phyloP scores from a whole-genome alignment of 1,140 invertebrate genomes.

The Paramacrobiotus metropolitanus region DNA sequence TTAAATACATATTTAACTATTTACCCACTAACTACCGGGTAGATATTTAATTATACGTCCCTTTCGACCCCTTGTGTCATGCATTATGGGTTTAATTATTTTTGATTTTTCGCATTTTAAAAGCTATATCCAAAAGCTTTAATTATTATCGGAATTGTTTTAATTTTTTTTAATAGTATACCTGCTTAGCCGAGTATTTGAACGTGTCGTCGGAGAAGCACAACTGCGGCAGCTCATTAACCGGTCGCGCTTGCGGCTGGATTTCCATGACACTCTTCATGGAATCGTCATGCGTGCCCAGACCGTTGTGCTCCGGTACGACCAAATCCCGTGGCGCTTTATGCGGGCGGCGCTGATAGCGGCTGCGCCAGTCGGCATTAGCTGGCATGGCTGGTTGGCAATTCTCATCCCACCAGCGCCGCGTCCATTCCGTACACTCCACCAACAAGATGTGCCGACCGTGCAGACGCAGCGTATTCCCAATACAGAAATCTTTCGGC shows the following conservation, averaged over 20 bases:
- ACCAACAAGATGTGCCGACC: slow-evolving; percentile 19
- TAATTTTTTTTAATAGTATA: no score
- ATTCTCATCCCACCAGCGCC: neutral
- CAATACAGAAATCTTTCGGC: slow-evolving; percentile 22
- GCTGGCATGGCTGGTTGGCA: neutral
- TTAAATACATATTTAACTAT: neutral
- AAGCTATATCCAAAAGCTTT: neutral
- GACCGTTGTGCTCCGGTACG: neutral
- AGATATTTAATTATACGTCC: neutral
- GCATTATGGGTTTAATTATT: neutral
- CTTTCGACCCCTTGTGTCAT: neutral
- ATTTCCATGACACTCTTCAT: neutral
- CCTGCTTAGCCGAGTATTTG: neutral
- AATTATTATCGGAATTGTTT: no score
- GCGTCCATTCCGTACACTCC: neutral
- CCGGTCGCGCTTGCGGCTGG: neutral
- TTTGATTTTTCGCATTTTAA: neutral
- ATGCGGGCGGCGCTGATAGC: neutral
- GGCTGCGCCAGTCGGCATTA: neutral
- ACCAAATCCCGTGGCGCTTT: neutral
- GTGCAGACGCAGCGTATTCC: slow-evolving; percentile 20
- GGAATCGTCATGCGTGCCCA: neutral
- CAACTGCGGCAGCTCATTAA: neutral
- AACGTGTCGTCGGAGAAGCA: neutral
- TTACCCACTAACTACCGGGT: neutral